Evolutionary conservation across 2,797 vertebrate species (phyloP), one percentile per base, ranked within the genome.

Genomic region (Pangasius larnaudii): DNA sequence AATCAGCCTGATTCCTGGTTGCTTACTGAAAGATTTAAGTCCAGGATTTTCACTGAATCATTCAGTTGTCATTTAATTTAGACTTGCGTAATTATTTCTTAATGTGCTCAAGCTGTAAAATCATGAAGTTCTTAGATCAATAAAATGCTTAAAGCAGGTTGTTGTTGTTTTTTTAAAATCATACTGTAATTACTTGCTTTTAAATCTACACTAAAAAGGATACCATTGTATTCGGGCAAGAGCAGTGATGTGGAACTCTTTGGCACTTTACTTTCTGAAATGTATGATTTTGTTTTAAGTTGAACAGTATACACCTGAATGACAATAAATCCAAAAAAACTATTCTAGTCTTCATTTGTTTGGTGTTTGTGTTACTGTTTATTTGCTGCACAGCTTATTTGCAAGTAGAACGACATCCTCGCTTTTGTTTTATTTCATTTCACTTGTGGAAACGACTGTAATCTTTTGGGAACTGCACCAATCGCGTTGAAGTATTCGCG

Each of bases 201-300:
- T 39, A 80, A 80, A 56, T 58, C 51, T 56, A 51, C 51, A 79
- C 18, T 75, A 56, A 19, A 59, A 42, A 39, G 8, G 8, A 39
- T 59, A 61, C 27, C 24, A 3, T 11, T 61, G 58, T 81, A 81
- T 61, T 39, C 36, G 16, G 9, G 53, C 78, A 59, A 39, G 53
- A 58, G 19, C 78, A 65, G 36, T 13, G 42, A 83, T n/a, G 30
- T 69, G 33, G 10, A 84, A 33, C 39, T 18, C 63, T 72, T 24
- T 36, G 46, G 84, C 85, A 86, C 85, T 86, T 86, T 86, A 78
- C n/a, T 78, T 63, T 86, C 30, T 51, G 71, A 77, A 77, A 63
- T 86, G 85, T 78, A 51, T 46, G 36, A 74, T 74, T 75, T 74
- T 59, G 13, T 39, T 85, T 85, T 22, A 33, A 33, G 46, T 67